A percentile compares a stretch with the other conserved stretches of the same genome.
Evolutionary conservation across 2,113 vertebrate genomes (phyloP).

Genomic region (Tragelaphus buxtoni): DNA sequence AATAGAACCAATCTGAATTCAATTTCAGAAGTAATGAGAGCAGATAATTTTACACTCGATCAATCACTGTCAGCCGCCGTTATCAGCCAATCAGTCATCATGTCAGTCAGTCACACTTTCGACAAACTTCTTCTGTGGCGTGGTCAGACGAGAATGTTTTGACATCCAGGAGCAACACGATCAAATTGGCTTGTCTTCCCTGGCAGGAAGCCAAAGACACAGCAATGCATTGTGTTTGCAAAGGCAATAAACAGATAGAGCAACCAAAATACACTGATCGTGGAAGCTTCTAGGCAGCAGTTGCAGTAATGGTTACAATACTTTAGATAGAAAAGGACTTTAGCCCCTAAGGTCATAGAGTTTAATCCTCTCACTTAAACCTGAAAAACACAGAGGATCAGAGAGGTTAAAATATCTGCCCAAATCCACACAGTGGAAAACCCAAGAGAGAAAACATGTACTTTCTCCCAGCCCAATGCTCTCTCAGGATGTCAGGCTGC

Average conservation of each 20-base stretch:
- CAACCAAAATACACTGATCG: background rate
- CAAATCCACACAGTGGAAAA: background rate
- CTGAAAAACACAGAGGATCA: background rate
- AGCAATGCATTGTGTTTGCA: background rate
- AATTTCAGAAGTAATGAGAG: slow-evolving; percentile 83
- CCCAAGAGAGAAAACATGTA: background rate
- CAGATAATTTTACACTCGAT: slow-evolving; percentile 80
- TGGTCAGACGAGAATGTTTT: slow-evolving; percentile 27
- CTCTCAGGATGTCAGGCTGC: background rate
- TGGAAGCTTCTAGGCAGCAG: background rate
- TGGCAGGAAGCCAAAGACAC: slow-evolving; percentile 13
- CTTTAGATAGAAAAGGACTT: background rate
- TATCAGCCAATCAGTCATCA: slow-evolving; percentile 84
- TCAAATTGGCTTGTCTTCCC: background rate
- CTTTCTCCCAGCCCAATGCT: background rate
- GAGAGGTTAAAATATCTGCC: background rate
- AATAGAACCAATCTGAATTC: slow-evolving; percentile 80
- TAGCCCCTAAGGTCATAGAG: background rate
- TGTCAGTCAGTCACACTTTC: slow-evolving; percentile 76
- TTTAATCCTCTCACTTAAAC: background rate
- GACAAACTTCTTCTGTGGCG: slow-evolving; percentile 47
- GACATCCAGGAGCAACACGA: slow-evolving; percentile 59
- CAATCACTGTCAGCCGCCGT: slow-evolving; percentile 82
- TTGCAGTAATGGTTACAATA: background rate
- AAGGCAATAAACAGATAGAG: background rate